Percentiles rank a stretch among this genome's conserved stretches.
Conservation (phyloP, 2,797 vertebrate genomes). For the Sardinella longiceps region DNA sequence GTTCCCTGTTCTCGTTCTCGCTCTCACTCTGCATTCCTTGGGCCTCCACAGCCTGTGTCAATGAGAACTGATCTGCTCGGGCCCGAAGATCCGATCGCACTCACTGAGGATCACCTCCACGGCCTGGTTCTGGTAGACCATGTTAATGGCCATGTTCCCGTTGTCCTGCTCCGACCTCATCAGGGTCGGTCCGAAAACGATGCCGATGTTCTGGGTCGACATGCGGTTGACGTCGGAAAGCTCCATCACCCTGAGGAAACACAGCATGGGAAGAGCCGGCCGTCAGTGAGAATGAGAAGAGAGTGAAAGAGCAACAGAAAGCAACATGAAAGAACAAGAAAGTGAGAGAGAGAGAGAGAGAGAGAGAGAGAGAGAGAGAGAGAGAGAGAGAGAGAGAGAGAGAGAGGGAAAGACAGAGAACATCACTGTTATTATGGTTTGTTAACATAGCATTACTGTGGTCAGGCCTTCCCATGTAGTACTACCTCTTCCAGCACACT, state of each 20-base stretch:
- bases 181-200: conserved; percentile 91
- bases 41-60: conserved; percentile 29
- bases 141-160: conserved; percentile 84
- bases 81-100: conserved; percentile 73
- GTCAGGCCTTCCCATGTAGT: neutral
- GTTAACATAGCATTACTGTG: conserved; percentile 16
- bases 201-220: conserved; percentile 91
- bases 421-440: conserved; percentile 20
- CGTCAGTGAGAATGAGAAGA: neutral
- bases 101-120: conserved; percentile 87
- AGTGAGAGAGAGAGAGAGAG: neutral
- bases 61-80: conserved; percentile 59
- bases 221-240: conserved; percentile 82
- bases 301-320: neutral
- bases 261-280: neutral
- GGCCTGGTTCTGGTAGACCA: conserved; percentile 87
- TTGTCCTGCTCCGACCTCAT: conserved; percentile 85
- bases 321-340: neutral
- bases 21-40: neutral
- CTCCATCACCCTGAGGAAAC: conserved; percentile 79
- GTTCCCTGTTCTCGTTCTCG: too few relatives aligned
- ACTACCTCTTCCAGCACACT: conserved; percentile 14
- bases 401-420: too few relatives aligned
- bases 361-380: neutral
- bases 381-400: too few relatives aligned